Conservation (phyloP, 2,888 invertebrate species). For the Griposia aprilina region DNA sequence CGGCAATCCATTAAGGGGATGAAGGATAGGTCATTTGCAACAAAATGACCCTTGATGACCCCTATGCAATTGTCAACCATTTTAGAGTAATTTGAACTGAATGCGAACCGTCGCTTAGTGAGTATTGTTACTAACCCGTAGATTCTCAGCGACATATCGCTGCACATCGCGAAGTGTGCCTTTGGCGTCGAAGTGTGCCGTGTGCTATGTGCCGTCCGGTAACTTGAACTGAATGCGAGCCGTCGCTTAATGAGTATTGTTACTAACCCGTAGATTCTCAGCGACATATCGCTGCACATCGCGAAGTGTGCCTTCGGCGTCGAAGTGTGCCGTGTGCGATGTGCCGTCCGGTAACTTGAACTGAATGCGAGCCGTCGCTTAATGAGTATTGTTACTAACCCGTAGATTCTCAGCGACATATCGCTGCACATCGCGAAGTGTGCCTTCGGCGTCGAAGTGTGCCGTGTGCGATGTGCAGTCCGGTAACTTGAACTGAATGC, state of each 20-base stretch:
- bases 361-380: background rate
- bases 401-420: constrained; percentile 90
- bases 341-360: background rate
- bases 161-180: constrained; percentile 91
- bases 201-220: constrained; percentile 94
- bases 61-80: too few species aligned
- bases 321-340: background rate
- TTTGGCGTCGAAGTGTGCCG: constrained; percentile 93
- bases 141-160: constrained; percentile 88
- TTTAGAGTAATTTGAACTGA: background rate
- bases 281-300: constrained; percentile 89
- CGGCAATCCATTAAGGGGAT: too few species aligned
- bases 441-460: constrained; percentile 80
- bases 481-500: background rate
- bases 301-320: constrained; percentile 90
- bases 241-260: too few species aligned
- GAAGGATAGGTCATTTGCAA: too few species aligned
- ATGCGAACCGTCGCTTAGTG: background rate
- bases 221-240: constrained; percentile 96
- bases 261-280: constrained; percentile 89
- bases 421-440: constrained; percentile 90
- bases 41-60: too few species aligned
- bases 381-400: constrained; percentile 66
- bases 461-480: background rate
- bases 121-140: constrained; percentile 77